These are phyloP conservation scores for Cercopithecus petaurista DNA, from an alignment of 2,797 vertebrate species.

Conservation along the genomic window DNA sequence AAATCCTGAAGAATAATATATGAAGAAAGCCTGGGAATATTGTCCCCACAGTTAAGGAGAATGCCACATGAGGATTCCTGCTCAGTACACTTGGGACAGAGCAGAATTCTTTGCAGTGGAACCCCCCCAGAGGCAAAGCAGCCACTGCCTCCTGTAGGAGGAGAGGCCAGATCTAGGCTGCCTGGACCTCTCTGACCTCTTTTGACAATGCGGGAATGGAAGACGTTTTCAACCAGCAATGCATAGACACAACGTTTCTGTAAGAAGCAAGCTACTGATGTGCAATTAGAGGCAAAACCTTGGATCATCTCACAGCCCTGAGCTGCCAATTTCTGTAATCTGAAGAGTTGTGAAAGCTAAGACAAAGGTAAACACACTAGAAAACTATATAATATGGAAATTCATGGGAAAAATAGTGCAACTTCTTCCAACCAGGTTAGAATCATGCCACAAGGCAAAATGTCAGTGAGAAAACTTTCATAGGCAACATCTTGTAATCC, in stretches of 20 bases:
- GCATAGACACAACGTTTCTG: background rate
- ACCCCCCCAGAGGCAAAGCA: background rate
- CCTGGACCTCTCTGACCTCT: background rate
- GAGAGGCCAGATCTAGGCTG: background rate
- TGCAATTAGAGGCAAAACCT: background rate
- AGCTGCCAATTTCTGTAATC: background rate
- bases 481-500: background rate
- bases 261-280: background rate
- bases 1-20: background rate
- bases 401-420: background rate
- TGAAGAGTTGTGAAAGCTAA: background rate
- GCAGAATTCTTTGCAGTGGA: background rate
- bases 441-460: background rate
- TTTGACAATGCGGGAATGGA: background rate
- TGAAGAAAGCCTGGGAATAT: background rate
- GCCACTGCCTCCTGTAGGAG: background rate
- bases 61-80: background rate
- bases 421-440: background rate
- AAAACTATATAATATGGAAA: background rate
- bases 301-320: background rate
- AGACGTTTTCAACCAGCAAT: background rate
- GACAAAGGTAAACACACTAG: background rate
- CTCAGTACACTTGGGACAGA: background rate
- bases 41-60: background rate
- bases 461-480: background rate